Evolutionary conservation across 92 coral and sea anemone species (phyloP), one percentile per base, ranked within the genome.

Genomic region (Palythoa grandiflora): DNA sequence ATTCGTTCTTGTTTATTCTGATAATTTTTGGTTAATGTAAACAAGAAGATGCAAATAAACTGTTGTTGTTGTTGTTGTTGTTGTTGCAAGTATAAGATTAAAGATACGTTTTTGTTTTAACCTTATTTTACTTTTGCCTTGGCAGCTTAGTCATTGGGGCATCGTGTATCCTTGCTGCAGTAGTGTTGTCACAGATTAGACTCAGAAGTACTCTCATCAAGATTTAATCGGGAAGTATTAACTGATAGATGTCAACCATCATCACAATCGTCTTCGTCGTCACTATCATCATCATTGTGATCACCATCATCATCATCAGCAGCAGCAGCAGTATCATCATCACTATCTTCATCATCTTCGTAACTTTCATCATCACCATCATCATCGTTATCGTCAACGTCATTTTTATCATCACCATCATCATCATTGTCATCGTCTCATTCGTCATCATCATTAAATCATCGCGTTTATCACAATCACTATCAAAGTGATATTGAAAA

Each of bases 121-220:
- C 47, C 9, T 1, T 10, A 36, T 28, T 9, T 35, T 17, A 9
- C 28, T 28, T 70, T 70, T 70, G 39, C 5, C 44, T 70, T 17
- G 35, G 36, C 75, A 70, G 75, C 17, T 38, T 70, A 10, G 75
- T 70, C 38, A 15, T 70, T 9, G 75, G 75, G 47, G 75, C 75
- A 28, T 70, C 75, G 9, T 70, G 75, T 70, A 70, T 70, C 75
- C 75, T 70, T 70, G 28, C 13, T 12, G 28, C 17, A 35, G 14
- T 0, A 35, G 14, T 0, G 44, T 70, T 36, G 50, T 44, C 50
- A 44, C 50, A 44, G 5, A 44, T 4, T 44, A 44, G 2, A 9
- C 40, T 70, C 73, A 5, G 19, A 14, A 11, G 10, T 11, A 36
- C 28, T 35, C 1, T 35, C 3, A 38, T 2, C 2, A 37, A 10